Conservation (phyloP, 2,113 vertebrate species). For the Callocephalon fimbriatum region DNA sequence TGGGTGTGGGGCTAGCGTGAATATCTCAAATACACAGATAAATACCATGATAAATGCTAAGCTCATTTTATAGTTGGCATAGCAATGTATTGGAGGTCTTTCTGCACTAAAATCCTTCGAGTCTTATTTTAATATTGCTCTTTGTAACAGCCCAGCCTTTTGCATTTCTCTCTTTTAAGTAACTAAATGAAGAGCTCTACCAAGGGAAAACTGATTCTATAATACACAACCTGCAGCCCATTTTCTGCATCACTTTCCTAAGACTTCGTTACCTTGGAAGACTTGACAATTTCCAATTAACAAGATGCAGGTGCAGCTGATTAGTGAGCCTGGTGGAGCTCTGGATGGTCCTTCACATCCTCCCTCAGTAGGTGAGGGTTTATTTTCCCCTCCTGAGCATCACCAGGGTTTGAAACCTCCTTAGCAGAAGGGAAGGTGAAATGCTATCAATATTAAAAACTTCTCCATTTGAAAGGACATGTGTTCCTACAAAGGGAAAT, state of each 20-base stretch:
- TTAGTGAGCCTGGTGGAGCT: neutral
- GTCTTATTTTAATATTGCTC: neutral
- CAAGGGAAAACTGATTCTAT: neutral
- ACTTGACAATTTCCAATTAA: neutral
- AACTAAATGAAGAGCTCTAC: neutral
- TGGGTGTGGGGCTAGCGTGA: neutral
- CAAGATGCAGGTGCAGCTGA: constrained; percentile 47
- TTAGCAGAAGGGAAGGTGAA: neutral
- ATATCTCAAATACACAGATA: neutral
- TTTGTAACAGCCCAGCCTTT: neutral
- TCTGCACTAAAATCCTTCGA: neutral
- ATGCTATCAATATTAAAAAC: constrained; percentile 3
- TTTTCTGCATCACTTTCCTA: constrained; percentile 33
- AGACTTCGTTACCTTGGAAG: neutral
- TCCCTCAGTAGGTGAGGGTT: neutral
- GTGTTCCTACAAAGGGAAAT: neutral
- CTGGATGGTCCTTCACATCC: neutral
- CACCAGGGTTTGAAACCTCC: neutral
- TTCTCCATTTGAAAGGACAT: neutral
- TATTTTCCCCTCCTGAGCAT: neutral
- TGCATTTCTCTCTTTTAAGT: neutral
- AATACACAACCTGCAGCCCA: neutral
- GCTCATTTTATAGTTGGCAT: neutral
- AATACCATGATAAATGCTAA: neutral
- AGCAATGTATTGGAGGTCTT: neutral